Conservation (phyloP, 2,888 invertebrate genomes). For the Tenthredo mesomela region DNA sequence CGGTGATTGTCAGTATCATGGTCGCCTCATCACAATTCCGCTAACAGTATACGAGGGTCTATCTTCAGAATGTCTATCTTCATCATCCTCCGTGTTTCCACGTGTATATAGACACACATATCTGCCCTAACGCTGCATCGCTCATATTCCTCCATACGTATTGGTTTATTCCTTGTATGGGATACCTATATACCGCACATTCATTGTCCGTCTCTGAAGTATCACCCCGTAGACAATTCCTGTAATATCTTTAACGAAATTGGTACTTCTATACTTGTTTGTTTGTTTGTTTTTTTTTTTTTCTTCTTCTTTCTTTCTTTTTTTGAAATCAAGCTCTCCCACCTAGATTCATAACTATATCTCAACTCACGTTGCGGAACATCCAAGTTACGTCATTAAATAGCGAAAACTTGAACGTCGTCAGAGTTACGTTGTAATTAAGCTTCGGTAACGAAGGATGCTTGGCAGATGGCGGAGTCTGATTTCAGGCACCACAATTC, state of each 20-base stretch:
- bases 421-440: constrained; percentile 34
- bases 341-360: not conserved
- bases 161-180: not conserved
- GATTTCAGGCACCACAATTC: constrained; percentile 20
- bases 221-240: not conserved
- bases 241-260: not conserved
- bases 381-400: not conserved
- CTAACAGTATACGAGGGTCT: constrained; percentile 16
- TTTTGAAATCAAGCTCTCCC: not conserved
- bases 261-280: not conserved
- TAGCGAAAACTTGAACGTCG: constrained; percentile 22
- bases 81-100: constrained; percentile 10
- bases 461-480: constrained; percentile 26
- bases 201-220: not conserved
- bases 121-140: not conserved
- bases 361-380: not conserved
- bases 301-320: not conserved
- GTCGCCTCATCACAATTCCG: constrained; percentile 13
- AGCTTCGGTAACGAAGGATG: constrained; percentile 20
- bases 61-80: constrained; percentile 30
- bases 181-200: not conserved
- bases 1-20: constrained; percentile 20
- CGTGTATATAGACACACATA: not conserved
- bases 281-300: not conserved
- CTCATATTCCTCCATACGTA: not conserved